A percentile compares a stretch with the other conserved stretches of the same genome.
These are phyloP conservation scores for Acrobeloides nanus DNA, from an alignment of 2,888 invertebrate genomes.

Conservation along the genomic window DNA sequence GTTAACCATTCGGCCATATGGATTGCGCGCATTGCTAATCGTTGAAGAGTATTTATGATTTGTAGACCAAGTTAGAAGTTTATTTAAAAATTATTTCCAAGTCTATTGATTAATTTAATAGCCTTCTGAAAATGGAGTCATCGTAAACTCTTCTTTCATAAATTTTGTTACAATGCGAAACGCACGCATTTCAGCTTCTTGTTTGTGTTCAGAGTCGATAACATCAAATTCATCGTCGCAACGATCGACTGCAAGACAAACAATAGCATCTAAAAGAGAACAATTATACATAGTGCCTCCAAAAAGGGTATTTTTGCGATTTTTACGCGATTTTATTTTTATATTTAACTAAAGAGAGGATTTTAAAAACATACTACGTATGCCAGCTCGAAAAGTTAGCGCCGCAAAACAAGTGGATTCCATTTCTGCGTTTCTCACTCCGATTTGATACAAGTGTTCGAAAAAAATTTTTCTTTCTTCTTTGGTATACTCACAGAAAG, in stretches of 20 bases:
- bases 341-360: neutral
- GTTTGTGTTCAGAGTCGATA: slow-evolving; percentile 34
- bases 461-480: slow-evolving; percentile 83
- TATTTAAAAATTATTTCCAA: neutral
- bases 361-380: neutral
- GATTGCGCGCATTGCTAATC: too few species aligned
- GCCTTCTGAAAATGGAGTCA: neutral
- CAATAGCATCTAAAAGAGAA: slow-evolving; percentile 69
- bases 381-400: slow-evolving; percentile 74
- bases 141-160: slow-evolving; percentile 24
- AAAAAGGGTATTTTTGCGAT: too few species aligned
- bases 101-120: neutral
- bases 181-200: slow-evolving; percentile 47
- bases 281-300: too few species aligned
- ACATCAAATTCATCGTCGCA: slow-evolving; percentile 83
- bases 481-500: slow-evolving; percentile 86
- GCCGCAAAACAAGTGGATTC: slow-evolving; percentile 88
- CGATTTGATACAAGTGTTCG: slow-evolving; percentile 63
- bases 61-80: too few species aligned
- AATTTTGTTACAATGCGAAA: slow-evolving; percentile 39
- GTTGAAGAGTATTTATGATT: too few species aligned
- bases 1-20: too few species aligned
- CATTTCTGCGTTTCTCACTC: slow-evolving; percentile 85
- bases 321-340: too few species aligned
- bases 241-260: slow-evolving; percentile 86